Evolutionary conservation across 2,888 invertebrate species (phyloP), one percentile per base, ranked within the genome.

Genomic region (Silvanus unidentatus): DNA sequence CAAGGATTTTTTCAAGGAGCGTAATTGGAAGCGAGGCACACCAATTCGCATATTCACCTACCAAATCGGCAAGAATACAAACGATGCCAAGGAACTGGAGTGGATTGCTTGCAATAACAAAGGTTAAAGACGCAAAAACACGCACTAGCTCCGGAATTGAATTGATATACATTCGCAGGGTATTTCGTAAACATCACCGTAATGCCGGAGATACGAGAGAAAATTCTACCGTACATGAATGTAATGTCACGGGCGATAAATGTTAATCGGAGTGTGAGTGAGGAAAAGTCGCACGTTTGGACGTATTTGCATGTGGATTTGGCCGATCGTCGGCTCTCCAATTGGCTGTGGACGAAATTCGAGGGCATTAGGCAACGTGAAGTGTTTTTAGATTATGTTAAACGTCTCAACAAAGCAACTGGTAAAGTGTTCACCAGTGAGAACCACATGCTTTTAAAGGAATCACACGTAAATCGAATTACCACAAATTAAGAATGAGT

Each of bases 51-150:
- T 99, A 56, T 99, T 99, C 75, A 97, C 98, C 38, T 99, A 95
- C 77, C 79, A 98, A 65, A 92, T 99, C 72, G 97, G 97, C 11
- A 62, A 62, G 1, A 62, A 63, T 41, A 82, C 85, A 54, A 84
- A 88, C 28, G 97, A 97, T 72, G 87, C 89, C 40, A 78, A 86
- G 55, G 88, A 94, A 67, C 88, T 96, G 64, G 87, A 90, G 66
- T 93, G 91, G 89, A 97, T 99, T 87, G 98, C 99, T 43, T 99
- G 98, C 71, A 86, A 86, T 14, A 98, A 99, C 72, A 85, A 91
- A 73, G 86, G 85, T 78, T 69, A n/a, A n/a, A n/a, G n/a, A n/a
- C n/a, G n/a, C n/a, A n/a, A n/a, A n/a, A n/a, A n/a, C n/a, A n/a
- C n/a, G n/a, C n/a, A n/a, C n/a, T n/a, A n/a, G n/a, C n/a, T n/a